Base-by-base conservation (phyloP, 2,113 vertebrate genomes). In the Aptenodytes forsteri region DNA sequence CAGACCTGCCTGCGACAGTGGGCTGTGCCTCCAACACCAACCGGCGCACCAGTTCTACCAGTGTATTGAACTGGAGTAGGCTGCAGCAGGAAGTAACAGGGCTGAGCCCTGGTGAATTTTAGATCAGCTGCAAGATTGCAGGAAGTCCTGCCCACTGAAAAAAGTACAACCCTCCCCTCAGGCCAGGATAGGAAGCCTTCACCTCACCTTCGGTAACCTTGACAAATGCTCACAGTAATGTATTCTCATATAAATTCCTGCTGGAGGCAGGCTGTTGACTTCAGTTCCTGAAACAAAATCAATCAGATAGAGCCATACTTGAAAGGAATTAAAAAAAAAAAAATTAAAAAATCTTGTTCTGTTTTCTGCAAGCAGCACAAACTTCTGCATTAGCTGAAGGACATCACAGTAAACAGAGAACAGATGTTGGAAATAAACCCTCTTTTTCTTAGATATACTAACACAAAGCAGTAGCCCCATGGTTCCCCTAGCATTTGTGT, bases 21-120 rank as follows among this genome's bases (percentile, higher is more conserved):
- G 30, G 12, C n/a, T 75, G 25, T 77, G 62, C 26, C 8, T 73
- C 32, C 32, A 44, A 17, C 17, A 87, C 7, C 7, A 44, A 10
- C 4, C 0, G 1, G 4, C 2, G 8, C 44, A 42, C 7, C 14
- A 13, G 26, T n/a, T 23, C 38, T 21, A 36, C 30, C 22, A 23
- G 22, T 2, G 1, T 40, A 27, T 5, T 44, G 16, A 73, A 30
- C 22, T 19, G 38, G 44, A 46, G 16, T 26, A 8, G 13, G 47
- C 49, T 83, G 58, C 75, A 83, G 75, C 34, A 83, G 34, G 14
- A 27, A 52, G 15, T 10, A 79, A 47, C 42, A 64, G 34, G 10
- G 20, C 26, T 67, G 14, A 76, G 16, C 61, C 21, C 18, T 27
- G 46, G 23, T 71, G 44, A 70, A 38, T 67, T 91, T 75, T 75